These are phyloP conservation scores for Creontiades dilutus DNA, from an alignment of 2,888 invertebrate genomes.

Conservation along the genomic window DNA sequence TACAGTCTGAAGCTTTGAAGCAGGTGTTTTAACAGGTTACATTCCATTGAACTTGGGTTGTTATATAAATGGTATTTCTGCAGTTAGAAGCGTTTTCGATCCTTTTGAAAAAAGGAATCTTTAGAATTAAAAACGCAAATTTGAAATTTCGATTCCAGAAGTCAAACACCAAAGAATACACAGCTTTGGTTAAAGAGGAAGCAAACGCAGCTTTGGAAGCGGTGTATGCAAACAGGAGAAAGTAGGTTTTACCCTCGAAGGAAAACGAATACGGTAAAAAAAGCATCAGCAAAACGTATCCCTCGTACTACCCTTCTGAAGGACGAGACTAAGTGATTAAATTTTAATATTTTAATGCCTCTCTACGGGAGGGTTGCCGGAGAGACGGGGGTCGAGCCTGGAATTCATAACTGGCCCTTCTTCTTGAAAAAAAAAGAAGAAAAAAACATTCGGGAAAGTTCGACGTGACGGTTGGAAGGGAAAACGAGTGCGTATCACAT, in stretches of 20 bases:
- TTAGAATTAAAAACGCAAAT: too few species aligned
- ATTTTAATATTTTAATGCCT: slow-evolving; percentile 16
- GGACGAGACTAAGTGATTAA: slow-evolving; percentile 22
- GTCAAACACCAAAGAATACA: too few species aligned
- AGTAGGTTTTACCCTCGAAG: background rate
- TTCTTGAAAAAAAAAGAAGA: background rate
- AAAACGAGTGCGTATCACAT: slow-evolving; percentile 7
- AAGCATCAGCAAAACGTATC: background rate
- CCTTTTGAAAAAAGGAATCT: too few species aligned
- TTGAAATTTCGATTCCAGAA: too few species aligned
- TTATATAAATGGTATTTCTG: too few species aligned
- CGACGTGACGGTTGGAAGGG: slow-evolving; percentile 3
- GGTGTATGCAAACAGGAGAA: background rate
- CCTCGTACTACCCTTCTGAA: background rate
- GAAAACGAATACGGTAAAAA: background rate
- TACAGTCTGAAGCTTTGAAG: too few species aligned
- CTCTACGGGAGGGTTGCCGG: background rate
- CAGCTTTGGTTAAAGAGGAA: background rate
- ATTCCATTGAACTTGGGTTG: too few species aligned
- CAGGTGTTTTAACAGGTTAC: too few species aligned
- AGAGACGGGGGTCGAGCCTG: background rate
- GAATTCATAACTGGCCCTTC: slow-evolving; percentile 19
- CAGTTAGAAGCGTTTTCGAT: too few species aligned
- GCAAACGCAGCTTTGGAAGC: background rate
- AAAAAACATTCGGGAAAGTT: slow-evolving; percentile 11